These are phyloP conservation scores for Ptychoptera albimana DNA, from an alignment of 2,888 invertebrate species.

Conservation along the genomic window DNA sequence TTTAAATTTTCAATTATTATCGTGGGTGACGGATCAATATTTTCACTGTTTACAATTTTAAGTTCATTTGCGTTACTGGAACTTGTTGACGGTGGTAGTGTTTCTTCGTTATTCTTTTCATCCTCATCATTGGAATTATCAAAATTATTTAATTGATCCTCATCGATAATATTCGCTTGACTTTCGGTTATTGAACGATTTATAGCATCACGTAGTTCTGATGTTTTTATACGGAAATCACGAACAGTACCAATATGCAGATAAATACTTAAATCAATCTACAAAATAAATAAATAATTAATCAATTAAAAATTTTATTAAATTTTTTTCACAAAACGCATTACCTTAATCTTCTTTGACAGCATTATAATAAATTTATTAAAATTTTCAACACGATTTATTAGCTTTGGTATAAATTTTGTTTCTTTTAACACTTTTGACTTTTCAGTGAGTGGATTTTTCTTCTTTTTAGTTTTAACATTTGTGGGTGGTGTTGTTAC, in stretches of 20 bases:
- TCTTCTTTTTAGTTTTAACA: slow-evolving; percentile 18
- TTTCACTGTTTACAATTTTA: no score
- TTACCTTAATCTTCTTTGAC: slow-evolving; percentile 39
- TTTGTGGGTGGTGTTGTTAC: slow-evolving; percentile 12
- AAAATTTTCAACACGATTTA: slow-evolving; percentile 45
- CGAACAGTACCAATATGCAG: slow-evolving; percentile 42
- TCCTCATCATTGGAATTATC: neutral
- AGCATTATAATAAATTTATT: slow-evolving; percentile 39
- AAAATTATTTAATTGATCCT: neutral
- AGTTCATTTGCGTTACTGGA: no score
- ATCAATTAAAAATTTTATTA: neutral
- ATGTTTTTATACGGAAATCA: slow-evolving; percentile 41
- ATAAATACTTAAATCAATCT: slow-evolving; percentile 33
- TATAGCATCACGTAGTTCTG: slow-evolving; percentile 35
- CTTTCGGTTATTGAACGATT: slow-evolving; percentile 23
- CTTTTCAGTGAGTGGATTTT: slow-evolving; percentile 29
- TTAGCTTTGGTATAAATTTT: slow-evolving; percentile 41
- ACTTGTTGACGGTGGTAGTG: neutral
- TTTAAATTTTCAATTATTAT: no score
- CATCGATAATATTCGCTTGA: neutral
- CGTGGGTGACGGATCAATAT: no score
- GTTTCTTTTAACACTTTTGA: slow-evolving; percentile 42
- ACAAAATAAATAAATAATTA: no score
- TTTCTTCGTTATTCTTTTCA: neutral
- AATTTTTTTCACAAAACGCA: no score